phyloP scores from a whole-genome alignment of 2,888 invertebrate genomes.

The Athetis lepigone region DNA sequence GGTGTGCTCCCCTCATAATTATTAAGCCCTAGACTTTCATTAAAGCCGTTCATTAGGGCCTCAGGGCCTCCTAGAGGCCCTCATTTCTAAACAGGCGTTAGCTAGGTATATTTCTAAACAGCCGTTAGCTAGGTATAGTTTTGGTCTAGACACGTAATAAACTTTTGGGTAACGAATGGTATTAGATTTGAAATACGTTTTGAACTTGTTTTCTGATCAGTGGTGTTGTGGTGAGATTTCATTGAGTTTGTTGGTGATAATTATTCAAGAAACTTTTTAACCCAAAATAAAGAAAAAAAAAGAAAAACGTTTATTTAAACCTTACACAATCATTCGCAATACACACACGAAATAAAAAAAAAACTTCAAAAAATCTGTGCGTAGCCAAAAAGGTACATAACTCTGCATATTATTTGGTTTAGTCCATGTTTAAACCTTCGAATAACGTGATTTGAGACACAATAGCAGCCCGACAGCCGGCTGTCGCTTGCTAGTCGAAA shows the following conservation, averaged over 20 bases:
- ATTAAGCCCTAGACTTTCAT: constrained; percentile 55
- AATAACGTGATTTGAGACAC: no score
- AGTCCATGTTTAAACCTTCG: no score
- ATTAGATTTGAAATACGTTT: constrained; percentile 17
- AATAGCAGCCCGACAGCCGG: no score
- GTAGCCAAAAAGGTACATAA: no score
- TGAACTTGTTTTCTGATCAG: constrained; percentile 9
- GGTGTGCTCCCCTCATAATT: constrained; percentile 58
- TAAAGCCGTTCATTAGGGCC: constrained; percentile 57
- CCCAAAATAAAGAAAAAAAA: no score
- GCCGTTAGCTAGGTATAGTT: constrained; percentile 5
- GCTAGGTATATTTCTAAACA: constrained; percentile 27
- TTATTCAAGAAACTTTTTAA: background rate
- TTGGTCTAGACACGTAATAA: constrained; percentile 48
- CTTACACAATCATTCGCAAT: no score
- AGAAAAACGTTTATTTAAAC: no score
- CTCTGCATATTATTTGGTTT: no score
- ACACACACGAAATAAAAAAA: no score
- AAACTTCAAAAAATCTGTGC: no score
- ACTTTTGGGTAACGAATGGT: constrained; percentile 23
- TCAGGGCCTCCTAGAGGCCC: constrained; percentile 19
- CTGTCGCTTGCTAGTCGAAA: no score
- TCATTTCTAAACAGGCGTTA: constrained; percentile 28
- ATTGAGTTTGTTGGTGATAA: background rate
- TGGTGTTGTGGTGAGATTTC: background rate